Evolutionary conservation across 2,797 vertebrate genomes (phyloP).

Genomic region (Micromesistius poutassou): DNA sequence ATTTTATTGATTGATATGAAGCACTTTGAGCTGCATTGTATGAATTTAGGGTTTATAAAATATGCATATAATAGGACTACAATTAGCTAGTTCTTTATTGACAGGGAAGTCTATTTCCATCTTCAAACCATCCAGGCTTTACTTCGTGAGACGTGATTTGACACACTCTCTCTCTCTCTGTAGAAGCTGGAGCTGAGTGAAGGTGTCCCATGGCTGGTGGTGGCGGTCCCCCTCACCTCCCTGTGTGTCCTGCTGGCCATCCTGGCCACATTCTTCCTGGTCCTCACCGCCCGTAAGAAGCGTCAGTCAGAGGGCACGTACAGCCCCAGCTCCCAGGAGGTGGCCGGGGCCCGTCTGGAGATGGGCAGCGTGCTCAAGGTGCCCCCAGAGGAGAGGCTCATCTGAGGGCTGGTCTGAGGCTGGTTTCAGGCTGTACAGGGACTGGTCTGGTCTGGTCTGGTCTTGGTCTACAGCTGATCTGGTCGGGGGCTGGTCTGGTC

Average conservation of each 20-base stretch:
- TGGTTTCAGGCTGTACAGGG: not conserved
- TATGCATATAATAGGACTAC: not conserved
- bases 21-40: not conserved
- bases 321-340: conserved; percentile 95
- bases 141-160: not conserved
- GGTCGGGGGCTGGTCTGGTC: too few species aligned
- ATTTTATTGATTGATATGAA: not conserved
- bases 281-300: conserved; percentile 90
- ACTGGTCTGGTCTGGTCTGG: not conserved
- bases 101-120: not conserved
- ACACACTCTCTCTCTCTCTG: conserved; percentile 21
- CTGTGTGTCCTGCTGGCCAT: conserved; percentile 83
- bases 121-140: not conserved
- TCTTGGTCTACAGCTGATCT: too few species aligned
- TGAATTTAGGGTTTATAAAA: too few species aligned
- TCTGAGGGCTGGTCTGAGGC: conserved; percentile 63
- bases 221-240: conserved; percentile 87
- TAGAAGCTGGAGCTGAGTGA: conserved; percentile 81
- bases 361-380: conserved; percentile 98
- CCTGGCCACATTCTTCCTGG: conserved; percentile 82
- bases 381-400: conserved; percentile 94
- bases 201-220: conserved; percentile 82
- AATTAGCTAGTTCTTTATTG: not conserved
- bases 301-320: conserved; percentile 98
- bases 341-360: conserved; percentile 91